Base-by-base conservation (phyloP, 2,797 vertebrate species). In the Enteromius argenteus region DNA sequence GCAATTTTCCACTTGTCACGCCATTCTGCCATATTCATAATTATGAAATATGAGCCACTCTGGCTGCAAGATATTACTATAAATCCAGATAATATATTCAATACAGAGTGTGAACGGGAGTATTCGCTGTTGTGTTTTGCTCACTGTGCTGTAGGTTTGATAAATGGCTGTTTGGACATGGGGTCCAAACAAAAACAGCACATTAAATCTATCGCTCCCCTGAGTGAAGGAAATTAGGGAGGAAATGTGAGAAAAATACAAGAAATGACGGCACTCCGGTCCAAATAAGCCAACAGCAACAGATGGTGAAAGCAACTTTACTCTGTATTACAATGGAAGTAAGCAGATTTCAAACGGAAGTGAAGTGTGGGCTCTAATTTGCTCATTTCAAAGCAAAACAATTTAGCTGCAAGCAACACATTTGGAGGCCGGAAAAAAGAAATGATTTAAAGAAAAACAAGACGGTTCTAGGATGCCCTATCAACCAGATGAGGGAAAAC, bases 11-110 rank as follows among this genome's bases (percentile, higher is more conserved):
- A 89, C 89, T 86, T 79, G 85, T 90, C 89, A 86, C 85, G 62
- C 89, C 83, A 78, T 76, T 37, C 49, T 81, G 86, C 90, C 90
- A 86, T 66, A 84, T 62, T 78, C 51, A 84, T 87, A 88, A 92
- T 91, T 89, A 86, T 87, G 86, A 91, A 85, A 88, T 85, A 88
- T 86, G 87, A 77, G 87, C 78, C 83, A 56, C 82, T 85, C 60
- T 37, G 69, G 81, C 78, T 79, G 85, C 67, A 14, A 60, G 68
- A 73, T 86, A 82, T 69, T 46, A 42, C 85, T 85, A 90, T 87
- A 81, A 91, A 89, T 87, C 30, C 67, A 82, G 73, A 82, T 79
- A 80, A 90, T 15, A 85, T 67, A 72, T 77, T 75, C 73, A 83
- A 77, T 60, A 87, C 23, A 37, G 53, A 46, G 66, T 80, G 74